These are phyloP conservation scores for Tympanoctomys barrerae DNA, from an alignment of 2,797 vertebrate genomes.

Conservation along the genomic window DNA sequence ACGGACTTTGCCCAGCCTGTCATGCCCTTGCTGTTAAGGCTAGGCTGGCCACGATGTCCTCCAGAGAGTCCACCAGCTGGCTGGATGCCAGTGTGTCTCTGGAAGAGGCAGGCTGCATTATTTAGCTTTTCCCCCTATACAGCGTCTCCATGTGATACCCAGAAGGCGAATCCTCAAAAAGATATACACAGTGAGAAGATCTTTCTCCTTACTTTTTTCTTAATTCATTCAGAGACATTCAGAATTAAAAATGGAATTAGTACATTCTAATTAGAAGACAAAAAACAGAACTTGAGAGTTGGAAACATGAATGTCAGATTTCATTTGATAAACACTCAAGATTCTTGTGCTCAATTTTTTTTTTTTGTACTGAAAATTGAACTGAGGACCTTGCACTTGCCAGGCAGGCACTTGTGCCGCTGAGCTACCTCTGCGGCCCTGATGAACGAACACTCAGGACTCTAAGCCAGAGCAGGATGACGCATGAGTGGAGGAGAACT, in stretches of 20 bases:
- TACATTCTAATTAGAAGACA: neutral
- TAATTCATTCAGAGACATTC: neutral
- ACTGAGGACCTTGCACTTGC: no score
- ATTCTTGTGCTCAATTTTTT: neutral
- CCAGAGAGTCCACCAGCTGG: neutral
- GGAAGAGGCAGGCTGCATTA: neutral
- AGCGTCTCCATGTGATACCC: neutral
- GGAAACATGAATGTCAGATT: neutral
- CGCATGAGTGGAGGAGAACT: neutral
- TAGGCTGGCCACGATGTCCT: neutral
- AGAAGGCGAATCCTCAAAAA: neutral
- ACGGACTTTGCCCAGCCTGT: neutral
- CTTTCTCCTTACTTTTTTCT: neutral
- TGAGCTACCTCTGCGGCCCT: neutral
- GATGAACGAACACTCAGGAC: neutral
- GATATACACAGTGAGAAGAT: neutral
- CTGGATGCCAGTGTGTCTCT: neutral
- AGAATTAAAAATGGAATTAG: constrained; percentile 25
- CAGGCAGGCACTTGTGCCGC: no score
- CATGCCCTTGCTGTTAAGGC: neutral
- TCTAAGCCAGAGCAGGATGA: neutral
- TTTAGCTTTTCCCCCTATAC: neutral
- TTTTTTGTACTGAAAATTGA: no score
- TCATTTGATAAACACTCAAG: neutral
- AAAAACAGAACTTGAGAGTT: neutral